Conservation (phyloP, 2,113 vertebrate genomes). For the Tragelaphus scriptus region DNA sequence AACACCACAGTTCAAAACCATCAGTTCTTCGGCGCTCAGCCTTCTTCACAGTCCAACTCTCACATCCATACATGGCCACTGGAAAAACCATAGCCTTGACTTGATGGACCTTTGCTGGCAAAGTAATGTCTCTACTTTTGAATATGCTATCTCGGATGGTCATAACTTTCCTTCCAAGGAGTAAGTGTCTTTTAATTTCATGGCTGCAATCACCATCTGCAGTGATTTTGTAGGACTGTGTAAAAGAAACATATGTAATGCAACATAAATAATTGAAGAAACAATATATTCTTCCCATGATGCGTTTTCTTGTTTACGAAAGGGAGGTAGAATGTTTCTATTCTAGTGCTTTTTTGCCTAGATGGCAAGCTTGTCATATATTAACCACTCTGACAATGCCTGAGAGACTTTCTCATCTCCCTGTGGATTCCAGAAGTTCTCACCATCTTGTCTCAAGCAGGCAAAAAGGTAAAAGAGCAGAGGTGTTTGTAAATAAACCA, state of each 20-base stretch:
- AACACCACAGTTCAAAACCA: no score
- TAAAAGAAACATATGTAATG: slow-evolving; percentile 56
- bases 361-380: background rate
- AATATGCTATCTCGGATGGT: no score
- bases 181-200: no score
- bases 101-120: no score
- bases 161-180: no score
- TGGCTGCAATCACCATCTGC: no score
- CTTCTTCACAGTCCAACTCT: no score
- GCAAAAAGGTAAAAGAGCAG: background rate
- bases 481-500: background rate
- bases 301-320: background rate
- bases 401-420: background rate
- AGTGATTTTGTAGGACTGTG: background rate
- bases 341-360: background rate
- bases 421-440: background rate
- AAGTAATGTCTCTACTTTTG: no score
- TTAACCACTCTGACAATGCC: background rate
- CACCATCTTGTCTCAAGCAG: background rate
- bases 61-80: no score
- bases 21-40: fast-evolving
- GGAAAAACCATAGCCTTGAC: no score
- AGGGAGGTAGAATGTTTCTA: background rate
- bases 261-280: slow-evolving; percentile 58
- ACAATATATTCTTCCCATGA: slow-evolving; percentile 37